Conservation (phyloP, 2,797 vertebrate species). For the Cichlasoma orientale region DNA sequence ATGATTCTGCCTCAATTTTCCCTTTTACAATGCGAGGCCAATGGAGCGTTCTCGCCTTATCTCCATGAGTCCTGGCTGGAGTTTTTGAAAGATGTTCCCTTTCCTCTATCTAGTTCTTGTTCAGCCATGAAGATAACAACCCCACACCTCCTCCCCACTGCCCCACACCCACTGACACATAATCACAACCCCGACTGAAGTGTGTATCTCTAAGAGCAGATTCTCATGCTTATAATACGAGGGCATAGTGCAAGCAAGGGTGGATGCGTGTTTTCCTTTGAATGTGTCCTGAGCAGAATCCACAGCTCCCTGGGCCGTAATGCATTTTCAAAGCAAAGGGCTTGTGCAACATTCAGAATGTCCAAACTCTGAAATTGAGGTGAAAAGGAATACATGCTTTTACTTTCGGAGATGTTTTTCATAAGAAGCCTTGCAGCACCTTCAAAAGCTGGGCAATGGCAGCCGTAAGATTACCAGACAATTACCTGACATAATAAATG, state of each 20-base stretch:
- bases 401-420: slow-evolving; percentile 29
- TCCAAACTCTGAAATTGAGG: slow-evolving; percentile 32
- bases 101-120: slow-evolving; percentile 62
- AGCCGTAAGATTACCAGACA: slow-evolving; percentile 47
- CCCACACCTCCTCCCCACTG: slow-evolving; percentile 2
- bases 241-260: slow-evolving; percentile 39
- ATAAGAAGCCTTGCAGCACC: neutral
- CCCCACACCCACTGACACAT: slow-evolving; percentile 56
- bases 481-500: slow-evolving; percentile 58
- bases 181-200: slow-evolving; percentile 66
- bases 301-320: slow-evolving; percentile 14
- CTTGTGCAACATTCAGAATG: slow-evolving; percentile 4
- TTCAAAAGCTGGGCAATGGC: slow-evolving; percentile 16
- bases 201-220: slow-evolving; percentile 71
- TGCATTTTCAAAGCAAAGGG: slow-evolving; percentile 54
- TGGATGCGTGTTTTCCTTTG: slow-evolving; percentile 50
- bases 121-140: slow-evolving; percentile 68
- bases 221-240: slow-evolving; percentile 60
- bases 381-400: slow-evolving; percentile 32
- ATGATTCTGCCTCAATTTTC: slow-evolving; percentile 58
- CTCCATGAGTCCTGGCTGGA: slow-evolving; percentile 48
- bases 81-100: slow-evolving; percentile 63
- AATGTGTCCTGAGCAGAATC: slow-evolving; percentile 34
- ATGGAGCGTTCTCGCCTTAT: slow-evolving; percentile 66
- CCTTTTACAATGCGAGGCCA: slow-evolving; percentile 54